Evolutionary conservation across 2,113 vertebrate genomes (phyloP), one percentile per base, ranked within the genome.

Genomic region (Cryptoleucopteryx plumbea): DNA sequence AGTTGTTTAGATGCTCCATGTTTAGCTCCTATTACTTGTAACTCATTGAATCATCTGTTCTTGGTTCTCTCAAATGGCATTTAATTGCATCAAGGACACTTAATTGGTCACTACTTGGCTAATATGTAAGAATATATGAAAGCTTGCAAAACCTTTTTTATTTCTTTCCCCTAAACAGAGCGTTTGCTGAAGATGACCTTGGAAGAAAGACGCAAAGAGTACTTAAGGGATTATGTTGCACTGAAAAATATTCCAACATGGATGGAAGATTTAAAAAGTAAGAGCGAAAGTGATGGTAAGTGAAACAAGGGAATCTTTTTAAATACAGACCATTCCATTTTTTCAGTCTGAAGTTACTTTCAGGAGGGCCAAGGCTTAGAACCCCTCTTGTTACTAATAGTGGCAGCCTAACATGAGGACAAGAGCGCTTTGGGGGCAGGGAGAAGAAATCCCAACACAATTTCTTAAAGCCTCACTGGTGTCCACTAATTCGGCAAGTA

Each of bases 201-300:
- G 95, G 99, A 99, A 55, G 99, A 99, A 61, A 99, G 99, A 83
- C 99, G 99, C 96, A 99, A 99, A 97, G 99, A 99, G 93, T 99
- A 99, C 91, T 22, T 79, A 85, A 97, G 98, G 81, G 98, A 98
- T 34, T 99, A 98, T 61, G 95, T 99, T 94, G 86, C 97, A 3
- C 73, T 99, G 98, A 98, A 99, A 92, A 97, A 96, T 97, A 99
- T 99, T 83, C 96, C 98, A 10, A 98, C 98, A 0, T 99, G 99
- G 99, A 98, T 98, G 94, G 98, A 98, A 86, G 98, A 99, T 97
- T 94, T 98, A 94, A 98, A 97, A 89, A 97, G 75, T 83, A 98
- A 98, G 96, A 96, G 79, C 1, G 97, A 98, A 96, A 97, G 86
- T 92, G 97, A 98, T 71, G 98, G 98, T 98, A 98, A 98, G 98